These are phyloP conservation scores for Australoheros scitulus DNA, from an alignment of 2,113 vertebrate species.

Conservation along the genomic window DNA sequence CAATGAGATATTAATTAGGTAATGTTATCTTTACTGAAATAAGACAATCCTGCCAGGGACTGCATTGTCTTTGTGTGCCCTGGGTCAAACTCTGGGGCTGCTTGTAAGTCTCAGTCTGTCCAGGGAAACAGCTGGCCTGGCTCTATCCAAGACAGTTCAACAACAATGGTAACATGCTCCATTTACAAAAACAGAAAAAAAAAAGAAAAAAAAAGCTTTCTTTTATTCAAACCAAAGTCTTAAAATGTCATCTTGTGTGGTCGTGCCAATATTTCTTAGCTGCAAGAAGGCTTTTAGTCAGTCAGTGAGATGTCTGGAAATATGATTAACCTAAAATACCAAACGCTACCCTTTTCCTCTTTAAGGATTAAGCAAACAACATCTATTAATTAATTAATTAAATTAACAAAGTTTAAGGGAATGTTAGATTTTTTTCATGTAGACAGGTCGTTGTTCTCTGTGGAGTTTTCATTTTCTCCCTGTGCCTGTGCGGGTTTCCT, in stretches of 20 bases:
- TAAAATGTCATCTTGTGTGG: background rate
- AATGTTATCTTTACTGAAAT: conserved; percentile 22
- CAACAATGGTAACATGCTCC: background rate
- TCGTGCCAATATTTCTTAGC: background rate
- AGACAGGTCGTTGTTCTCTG: background rate
- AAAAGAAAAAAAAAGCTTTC: background rate
- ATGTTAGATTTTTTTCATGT: background rate
- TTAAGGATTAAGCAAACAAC: background rate
- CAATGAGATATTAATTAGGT: conserved; percentile 12
- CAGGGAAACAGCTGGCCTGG: conserved; percentile 4
- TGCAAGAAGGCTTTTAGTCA: background rate
- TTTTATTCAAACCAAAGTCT: background rate
- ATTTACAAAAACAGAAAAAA: background rate
- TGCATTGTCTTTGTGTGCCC: background rate
- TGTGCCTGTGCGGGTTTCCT: background rate
- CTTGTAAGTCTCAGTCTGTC: background rate
- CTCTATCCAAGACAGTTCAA: conserved; percentile 2
- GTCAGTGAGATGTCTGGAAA: background rate
- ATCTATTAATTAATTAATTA: background rate
- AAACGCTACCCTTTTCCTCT: background rate
- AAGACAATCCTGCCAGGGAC: conserved; percentile 11
- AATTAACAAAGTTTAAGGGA: background rate
- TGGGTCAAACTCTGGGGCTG: background rate
- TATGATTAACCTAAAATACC: background rate
- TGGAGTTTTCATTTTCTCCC: background rate